Base-by-base conservation (phyloP, 2,888 invertebrate genomes). In the Oeneis ivallda region DNA sequence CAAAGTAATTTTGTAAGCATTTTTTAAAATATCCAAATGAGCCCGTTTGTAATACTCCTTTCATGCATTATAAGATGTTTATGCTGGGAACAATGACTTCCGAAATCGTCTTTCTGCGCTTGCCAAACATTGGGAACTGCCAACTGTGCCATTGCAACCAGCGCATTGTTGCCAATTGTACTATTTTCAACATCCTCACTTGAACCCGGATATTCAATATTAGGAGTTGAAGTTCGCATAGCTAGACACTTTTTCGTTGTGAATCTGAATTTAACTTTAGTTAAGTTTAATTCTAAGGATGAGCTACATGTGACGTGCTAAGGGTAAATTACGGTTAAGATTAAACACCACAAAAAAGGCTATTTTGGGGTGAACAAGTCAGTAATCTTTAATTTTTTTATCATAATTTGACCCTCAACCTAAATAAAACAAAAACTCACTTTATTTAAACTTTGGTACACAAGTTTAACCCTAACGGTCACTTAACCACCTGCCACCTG, bases 101-200 rank as follows among this genome's bases (percentile, higher is more conserved):
- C 72, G 67, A 70, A 75, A 75, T 71, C 74, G 76, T 73, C 69
- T 69, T 68, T 71, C 70, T 71, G 66, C 66, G 65, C 68, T 68
- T 66, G 72, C 72, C 72, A 72, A 71, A 64, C 61, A 64, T 68
- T 63, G 66, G 43, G 10, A 65, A 81, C 73, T 76, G 79, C 79
- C 81, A 83, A 82, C 77, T 80, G 75, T 82, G 85, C 81, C 83
- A 81, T 75, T 72, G 72, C 75, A 72, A 84, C 81, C 83, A 81
- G 75, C 73, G 72, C 75, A 72, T 74, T 72, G 75, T 78, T 73
- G 78, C 79, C 80, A 81, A 79, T 77, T 82, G 78, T 72, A 77
- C 81, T 78, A 81, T 76, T 79, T 79, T 69, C 70, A 70, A 62
- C 64, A 69, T 68, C 65, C 70, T 68, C 53, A 65, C 56, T 56